A percentile compares a stretch with the other conserved stretches of the same genome.
phyloP scores from a whole-genome alignment of 2,113 vertebrate species.

The Hippocampus abdominalis region DNA sequence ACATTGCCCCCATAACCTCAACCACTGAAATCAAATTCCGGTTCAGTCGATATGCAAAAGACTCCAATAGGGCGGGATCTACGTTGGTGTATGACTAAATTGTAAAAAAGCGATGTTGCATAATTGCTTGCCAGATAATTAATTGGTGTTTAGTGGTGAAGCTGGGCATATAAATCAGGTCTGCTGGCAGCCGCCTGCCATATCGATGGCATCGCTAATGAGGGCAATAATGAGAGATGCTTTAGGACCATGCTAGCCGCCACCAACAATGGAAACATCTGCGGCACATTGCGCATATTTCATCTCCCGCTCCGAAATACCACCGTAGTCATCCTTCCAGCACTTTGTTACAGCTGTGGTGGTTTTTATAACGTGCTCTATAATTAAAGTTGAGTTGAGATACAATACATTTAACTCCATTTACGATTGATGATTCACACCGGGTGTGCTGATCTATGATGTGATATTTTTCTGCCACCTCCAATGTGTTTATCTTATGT shows the following conservation, averaged over 20 bases:
- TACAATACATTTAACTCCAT: no score
- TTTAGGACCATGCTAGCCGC: conserved; percentile 47
- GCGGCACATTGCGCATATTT: conserved; percentile 55
- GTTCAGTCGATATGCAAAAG: conserved; percentile 22
- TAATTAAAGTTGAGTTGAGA: no score
- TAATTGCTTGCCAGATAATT: conserved; percentile 54
- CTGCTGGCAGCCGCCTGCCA: conserved; percentile 40
- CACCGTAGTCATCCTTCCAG: background rate
- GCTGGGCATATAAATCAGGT: conserved; percentile 41
- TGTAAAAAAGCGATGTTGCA: conserved; percentile 24
- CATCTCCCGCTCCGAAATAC: conserved; percentile 30
- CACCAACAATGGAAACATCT: conserved; percentile 61
- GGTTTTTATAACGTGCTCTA: no score
- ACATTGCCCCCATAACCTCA: conserved; percentile 30
- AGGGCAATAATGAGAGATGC: conserved; percentile 57
- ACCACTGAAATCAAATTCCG: conserved; percentile 38
- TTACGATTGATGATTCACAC: no score
- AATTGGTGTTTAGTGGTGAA: conserved; percentile 52
- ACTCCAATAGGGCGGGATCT: background rate
- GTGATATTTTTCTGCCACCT: no score
- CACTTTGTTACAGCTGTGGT: no score
- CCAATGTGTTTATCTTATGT: background rate
- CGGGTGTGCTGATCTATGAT: no score
- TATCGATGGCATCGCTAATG: conserved; percentile 57
- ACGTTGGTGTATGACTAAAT: conserved; percentile 10